Percentiles rank a stretch among this genome's conserved stretches.
phyloP scores from a whole-genome alignment of 2,113 vertebrate species.

The Nothoprocta perdicaria region DNA sequence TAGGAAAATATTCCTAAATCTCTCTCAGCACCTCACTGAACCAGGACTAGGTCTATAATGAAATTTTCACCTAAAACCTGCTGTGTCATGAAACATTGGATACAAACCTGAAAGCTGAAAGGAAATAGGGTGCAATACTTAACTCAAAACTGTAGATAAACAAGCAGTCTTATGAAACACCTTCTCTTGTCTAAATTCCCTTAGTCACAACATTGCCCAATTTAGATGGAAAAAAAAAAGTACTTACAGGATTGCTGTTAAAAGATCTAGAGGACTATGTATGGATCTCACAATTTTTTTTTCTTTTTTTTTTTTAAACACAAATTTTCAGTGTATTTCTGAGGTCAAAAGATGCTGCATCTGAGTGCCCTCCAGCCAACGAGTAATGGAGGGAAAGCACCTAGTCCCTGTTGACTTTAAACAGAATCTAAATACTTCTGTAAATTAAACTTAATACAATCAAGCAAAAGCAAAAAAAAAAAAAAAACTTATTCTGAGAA shows the following conservation, averaged over 20 bases:
- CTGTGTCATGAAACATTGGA: not conserved
- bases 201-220: not conserved
- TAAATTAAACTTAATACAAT: not conserved
- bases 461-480: not conserved
- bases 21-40: not conserved
- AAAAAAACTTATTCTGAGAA: not conserved
- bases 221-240: not conserved
- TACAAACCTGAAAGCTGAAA: not conserved
- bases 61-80: not conserved
- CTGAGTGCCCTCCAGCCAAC: rapidly evolving
- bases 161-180: not conserved
- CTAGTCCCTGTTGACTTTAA: not conserved
- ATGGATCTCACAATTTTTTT: not conserved
- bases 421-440: not conserved
- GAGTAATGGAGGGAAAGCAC: not conserved
- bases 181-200: not conserved
- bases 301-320: rapidly evolving
- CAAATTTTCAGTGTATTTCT: not conserved
- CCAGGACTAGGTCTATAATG: not conserved
- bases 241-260: not conserved
- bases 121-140: not conserved
- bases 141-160: not conserved
- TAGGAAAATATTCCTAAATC: not conserved
- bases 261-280: not conserved
- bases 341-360: not conserved